A percentile compares a stretch with the other conserved stretches of the same genome.
phyloP scores from a whole-genome alignment of 1,140 invertebrate species.

The Microplitis mediator region DNA sequence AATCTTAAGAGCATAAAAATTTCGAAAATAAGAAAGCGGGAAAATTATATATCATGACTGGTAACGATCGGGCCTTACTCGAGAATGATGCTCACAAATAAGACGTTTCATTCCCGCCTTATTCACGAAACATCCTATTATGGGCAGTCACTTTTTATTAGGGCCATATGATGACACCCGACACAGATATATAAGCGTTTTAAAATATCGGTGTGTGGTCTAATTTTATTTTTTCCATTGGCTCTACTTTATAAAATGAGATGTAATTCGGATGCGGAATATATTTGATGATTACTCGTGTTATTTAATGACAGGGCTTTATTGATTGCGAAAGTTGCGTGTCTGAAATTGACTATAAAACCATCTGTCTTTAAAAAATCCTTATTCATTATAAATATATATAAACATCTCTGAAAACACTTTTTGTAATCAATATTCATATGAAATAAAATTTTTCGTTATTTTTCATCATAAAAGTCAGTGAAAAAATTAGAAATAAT shows the following conservation, averaged over 20 bases:
- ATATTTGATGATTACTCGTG: neutral
- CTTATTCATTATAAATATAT: too few relatives aligned
- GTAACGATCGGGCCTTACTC: neutral
- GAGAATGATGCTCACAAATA: neutral
- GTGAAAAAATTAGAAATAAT: too few relatives aligned
- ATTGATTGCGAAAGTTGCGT: slow-evolving; percentile 1
- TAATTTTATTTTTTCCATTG: neutral
- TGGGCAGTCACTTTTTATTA: slow-evolving; percentile 8
- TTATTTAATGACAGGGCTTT: slow-evolving; percentile 5
- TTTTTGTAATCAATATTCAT: too few relatives aligned
- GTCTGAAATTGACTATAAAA: neutral
- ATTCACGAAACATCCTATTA: slow-evolving; percentile 8
- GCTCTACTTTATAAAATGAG: neutral
- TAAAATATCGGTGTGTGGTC: neutral
- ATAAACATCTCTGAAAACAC: too few relatives aligned
- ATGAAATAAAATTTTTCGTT: too few relatives aligned
- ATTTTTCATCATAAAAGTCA: too few relatives aligned
- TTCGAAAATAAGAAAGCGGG: neutral
- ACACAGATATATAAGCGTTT: neutral
- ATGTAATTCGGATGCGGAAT: neutral
- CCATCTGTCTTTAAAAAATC: too few relatives aligned
- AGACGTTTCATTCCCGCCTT: slow-evolving; percentile 4
- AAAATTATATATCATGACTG: slow-evolving; percentile 1
- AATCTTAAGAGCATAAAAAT: neutral
- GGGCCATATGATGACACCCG: slow-evolving; percentile 4